These are phyloP conservation scores for Drosophila mojavensis DNA, from an alignment of 1,140 invertebrate species.

Conservation along the genomic window DNA sequence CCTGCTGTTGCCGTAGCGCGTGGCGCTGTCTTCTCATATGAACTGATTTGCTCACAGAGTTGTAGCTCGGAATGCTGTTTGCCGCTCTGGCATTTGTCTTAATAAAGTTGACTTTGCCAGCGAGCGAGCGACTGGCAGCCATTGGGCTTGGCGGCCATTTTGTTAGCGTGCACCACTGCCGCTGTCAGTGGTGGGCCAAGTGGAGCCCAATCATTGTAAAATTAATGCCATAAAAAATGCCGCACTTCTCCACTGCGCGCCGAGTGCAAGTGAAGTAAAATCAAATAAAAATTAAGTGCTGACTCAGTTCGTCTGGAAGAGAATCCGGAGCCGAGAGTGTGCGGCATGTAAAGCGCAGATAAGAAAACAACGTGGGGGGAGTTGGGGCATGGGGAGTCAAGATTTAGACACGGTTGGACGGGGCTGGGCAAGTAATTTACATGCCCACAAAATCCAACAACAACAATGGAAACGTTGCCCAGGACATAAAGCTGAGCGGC, in stretches of 20 bases:
- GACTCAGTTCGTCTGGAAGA: slow-evolving; percentile 75
- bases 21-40: slow-evolving; percentile 25
- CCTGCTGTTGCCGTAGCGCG: slow-evolving; percentile 25
- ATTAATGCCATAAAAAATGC: slow-evolving; percentile 78
- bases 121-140: slow-evolving; percentile 6
- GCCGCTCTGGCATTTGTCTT: slow-evolving; percentile 54
- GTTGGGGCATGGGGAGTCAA: neutral
- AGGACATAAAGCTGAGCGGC: slow-evolving; percentile 2
- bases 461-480: slow-evolving; percentile 44
- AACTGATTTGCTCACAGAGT: slow-evolving; percentile 37
- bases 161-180: neutral
- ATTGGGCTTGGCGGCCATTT: slow-evolving; percentile 15
- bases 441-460: slow-evolving; percentile 67
- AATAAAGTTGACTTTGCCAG: slow-evolving; percentile 38
- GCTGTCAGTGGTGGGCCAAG: neutral
- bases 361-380: slow-evolving; percentile 52
- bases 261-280: slow-evolving; percentile 55
- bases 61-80: slow-evolving; percentile 27
- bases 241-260: slow-evolving; percentile 35
- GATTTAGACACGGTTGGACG: slow-evolving; percentile 5
- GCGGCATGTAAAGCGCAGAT: slow-evolving; percentile 78
- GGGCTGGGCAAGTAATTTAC: slow-evolving; percentile 58
- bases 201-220: slow-evolving; percentile 73
- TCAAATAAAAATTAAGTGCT: slow-evolving; percentile 82
- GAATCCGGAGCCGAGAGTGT: slow-evolving; percentile 32